Evolutionary conservation across 2,113 vertebrate genomes (phyloP).

Genomic region (Mionectes macconnelli): DNA sequence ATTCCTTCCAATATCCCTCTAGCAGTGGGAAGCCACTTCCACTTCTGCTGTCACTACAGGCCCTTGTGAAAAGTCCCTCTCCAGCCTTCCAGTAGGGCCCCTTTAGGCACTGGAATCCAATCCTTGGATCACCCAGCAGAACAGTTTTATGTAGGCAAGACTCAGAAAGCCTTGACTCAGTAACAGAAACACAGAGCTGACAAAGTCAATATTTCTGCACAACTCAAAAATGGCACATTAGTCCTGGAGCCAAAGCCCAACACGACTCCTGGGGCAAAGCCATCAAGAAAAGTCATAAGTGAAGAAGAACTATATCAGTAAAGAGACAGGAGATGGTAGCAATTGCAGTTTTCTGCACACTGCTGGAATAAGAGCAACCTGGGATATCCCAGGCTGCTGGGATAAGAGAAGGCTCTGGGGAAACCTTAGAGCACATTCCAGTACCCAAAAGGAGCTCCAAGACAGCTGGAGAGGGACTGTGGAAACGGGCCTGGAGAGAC

Average conservation of each 20-base stretch:
- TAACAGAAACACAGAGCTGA: neutral
- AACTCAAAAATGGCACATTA: neutral
- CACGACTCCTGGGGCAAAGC: neutral
- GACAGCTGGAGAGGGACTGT: neutral
- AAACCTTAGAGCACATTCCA: neutral
- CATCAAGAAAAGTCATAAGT: neutral
- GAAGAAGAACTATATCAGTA: neutral
- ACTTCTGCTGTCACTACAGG: too few relatives aligned
- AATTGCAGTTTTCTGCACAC: neutral
- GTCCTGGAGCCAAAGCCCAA: neutral
- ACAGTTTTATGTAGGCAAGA: neutral
- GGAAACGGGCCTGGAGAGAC: too few relatives aligned
- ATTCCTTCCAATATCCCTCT: neutral
- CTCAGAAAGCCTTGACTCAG: neutral
- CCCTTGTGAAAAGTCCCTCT: too few relatives aligned
- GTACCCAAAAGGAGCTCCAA: neutral
- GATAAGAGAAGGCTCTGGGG: neutral
- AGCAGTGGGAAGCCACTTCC: too few relatives aligned
- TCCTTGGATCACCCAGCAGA: neutral
- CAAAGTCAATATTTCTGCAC: neutral
- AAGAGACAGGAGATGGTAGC: neutral
- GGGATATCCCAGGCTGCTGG: neutral
- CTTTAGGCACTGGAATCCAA: neutral
- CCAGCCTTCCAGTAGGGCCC: too few relatives aligned
- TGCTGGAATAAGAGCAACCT: too few relatives aligned